A percentile compares a stretch with the other conserved stretches of the same genome.
Evolutionary conservation across 2,113 vertebrate genomes (phyloP).

Genomic region (Myocastor coypus): DNA sequence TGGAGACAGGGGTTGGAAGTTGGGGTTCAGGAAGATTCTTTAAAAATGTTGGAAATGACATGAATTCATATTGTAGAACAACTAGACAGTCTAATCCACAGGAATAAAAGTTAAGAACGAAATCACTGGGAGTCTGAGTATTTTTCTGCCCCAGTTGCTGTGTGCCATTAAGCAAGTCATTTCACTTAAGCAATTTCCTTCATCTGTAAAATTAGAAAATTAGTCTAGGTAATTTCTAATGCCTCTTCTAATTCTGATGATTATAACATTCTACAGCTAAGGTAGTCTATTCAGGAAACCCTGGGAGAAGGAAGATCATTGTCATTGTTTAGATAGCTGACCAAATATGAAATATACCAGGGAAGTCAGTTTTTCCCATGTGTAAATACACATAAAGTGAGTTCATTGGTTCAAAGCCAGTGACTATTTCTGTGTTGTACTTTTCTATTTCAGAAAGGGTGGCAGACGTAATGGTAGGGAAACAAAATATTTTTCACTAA

Average conservation of each 20-base stretch:
- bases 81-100: not conserved
- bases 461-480: not conserved
- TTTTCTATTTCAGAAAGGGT: not conserved
- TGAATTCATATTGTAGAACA: not conserved
- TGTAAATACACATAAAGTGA: not conserved
- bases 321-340: not conserved
- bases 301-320: not conserved
- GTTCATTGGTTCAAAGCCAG: not conserved
- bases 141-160: not conserved
- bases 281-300: not conserved
- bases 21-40: not conserved
- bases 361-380: not conserved
- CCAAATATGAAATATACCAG: not conserved
- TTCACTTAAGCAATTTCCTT: conserved; percentile 27
- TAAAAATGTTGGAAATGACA: conserved; percentile 1
- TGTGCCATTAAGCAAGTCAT: not conserved
- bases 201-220: not conserved
- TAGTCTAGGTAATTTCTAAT: conserved; percentile 7
- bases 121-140: not conserved
- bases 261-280: not conserved
- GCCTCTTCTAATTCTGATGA: not conserved
- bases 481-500: not conserved
- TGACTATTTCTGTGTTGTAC: not conserved
- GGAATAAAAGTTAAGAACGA: not conserved
- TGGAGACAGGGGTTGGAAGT: not conserved